Evolutionary conservation across 2,113 vertebrate species (phyloP).

Genomic region (Xenopus borealis): DNA sequence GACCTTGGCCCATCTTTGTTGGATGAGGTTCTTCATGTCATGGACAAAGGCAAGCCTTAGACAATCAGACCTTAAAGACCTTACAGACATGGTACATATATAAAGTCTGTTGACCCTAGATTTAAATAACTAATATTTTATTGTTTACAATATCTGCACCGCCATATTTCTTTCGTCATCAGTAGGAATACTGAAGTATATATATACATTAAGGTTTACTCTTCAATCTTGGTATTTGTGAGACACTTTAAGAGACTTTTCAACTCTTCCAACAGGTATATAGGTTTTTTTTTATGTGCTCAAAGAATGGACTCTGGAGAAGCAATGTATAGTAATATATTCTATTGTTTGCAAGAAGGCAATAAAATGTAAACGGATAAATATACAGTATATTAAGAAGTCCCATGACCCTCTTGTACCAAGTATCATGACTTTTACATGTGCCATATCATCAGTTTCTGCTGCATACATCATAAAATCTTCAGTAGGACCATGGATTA

Average conservation of each 20-base stretch:
- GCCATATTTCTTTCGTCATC: conserved; percentile 5
- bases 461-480: conserved; percentile 10
- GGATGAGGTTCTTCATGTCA: conserved; percentile 95
- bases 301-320: too few relatives aligned
- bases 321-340: too few relatives aligned
- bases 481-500: background rate
- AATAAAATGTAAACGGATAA: too few relatives aligned
- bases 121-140: background rate
- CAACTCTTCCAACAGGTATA: background rate
- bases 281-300: too few relatives aligned
- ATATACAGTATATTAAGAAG: too few relatives aligned
- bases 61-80: conserved; percentile 44
- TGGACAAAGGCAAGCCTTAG: conserved; percentile 83
- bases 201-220: background rate
- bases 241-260: background rate
- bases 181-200: conserved; percentile 4
- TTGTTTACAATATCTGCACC: conserved; percentile 18
- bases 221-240: background rate
- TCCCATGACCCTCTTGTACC: too few relatives aligned
- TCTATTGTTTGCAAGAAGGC: too few relatives aligned
- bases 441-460: conserved; percentile 19
- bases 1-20: conserved; percentile 95
- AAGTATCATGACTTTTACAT: background rate
- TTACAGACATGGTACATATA: conserved; percentile 41
- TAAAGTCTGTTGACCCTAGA: background rate